A percentile compares a stretch with the other conserved stretches of the same genome.
Conservation (phyloP, 2,797 vertebrate species). For the Phoeniculus purpureus region DNA sequence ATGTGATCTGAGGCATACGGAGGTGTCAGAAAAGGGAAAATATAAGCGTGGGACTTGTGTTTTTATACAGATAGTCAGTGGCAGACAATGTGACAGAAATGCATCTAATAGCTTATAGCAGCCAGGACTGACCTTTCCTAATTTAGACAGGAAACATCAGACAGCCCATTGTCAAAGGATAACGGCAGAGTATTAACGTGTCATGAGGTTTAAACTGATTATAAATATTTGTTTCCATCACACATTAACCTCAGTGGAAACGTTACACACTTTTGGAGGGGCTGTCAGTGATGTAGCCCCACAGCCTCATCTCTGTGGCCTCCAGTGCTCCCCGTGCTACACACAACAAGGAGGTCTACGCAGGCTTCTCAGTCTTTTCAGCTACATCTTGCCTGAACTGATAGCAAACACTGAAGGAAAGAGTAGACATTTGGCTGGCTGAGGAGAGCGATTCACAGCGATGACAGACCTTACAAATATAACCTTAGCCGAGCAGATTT, state of each 20-base stretch:
- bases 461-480: neutral
- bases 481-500: conserved; percentile 14
- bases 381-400: neutral
- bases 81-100: neutral
- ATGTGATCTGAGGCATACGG: neutral
- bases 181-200: neutral
- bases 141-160: neutral
- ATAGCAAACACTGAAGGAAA: neutral
- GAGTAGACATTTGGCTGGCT: neutral
- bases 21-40: neutral
- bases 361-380: neutral
- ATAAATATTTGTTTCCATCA: neutral
- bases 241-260: neutral
- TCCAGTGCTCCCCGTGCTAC: fast-evolving
- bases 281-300: fast-evolving
- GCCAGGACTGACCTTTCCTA: neutral
- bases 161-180: neutral
- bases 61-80: neutral
- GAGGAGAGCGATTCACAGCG: neutral
- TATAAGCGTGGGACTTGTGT: neutral
- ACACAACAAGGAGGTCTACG: neutral
- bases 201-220: neutral
- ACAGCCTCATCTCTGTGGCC: fast-evolving
- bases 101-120: neutral
- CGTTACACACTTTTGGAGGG: neutral